Evolutionary conservation across 2,113 vertebrate genomes (phyloP).

Genomic region (Engystomops pustulosus): DNA sequence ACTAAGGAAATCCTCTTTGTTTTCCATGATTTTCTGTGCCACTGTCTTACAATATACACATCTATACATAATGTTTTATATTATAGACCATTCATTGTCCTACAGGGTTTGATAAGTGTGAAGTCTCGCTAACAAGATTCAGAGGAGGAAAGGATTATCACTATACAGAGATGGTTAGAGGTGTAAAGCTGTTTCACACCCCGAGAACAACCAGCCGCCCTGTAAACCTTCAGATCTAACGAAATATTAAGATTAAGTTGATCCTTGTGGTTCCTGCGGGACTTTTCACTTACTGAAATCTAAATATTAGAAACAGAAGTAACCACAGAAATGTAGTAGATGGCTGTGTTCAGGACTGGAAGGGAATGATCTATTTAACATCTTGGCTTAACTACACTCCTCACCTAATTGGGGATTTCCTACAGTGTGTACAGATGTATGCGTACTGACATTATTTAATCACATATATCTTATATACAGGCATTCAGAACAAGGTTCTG

Average conservation of each 20-base stretch:
- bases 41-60: too few species aligned
- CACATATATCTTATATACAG: too few species aligned
- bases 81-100: neutral
- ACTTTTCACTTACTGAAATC: constrained; percentile 2
- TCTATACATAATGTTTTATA: too few species aligned
- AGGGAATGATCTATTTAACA: neutral
- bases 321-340: neutral
- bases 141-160: constrained; percentile 30
- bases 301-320: constrained; percentile 25
- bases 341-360: too few species aligned
- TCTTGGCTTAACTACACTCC: neutral
- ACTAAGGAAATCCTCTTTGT: too few species aligned
- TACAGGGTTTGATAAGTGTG: neutral
- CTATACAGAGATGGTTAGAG: constrained; percentile 1
- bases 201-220: neutral
- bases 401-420: neutral
- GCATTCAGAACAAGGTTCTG: neutral
- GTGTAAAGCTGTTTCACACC: constrained; percentile 37
- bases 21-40: too few species aligned
- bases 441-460: too few species aligned
- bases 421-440: neutral
- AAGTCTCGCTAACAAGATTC: neutral
- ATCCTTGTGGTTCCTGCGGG: constrained; percentile 31
- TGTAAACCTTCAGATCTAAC: constrained; percentile 42
- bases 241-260: constrained; percentile 38